These are phyloP conservation scores for Argyrosomus japonicus DNA, from an alignment of 2,113 vertebrate species.

Conservation along the genomic window DNA sequence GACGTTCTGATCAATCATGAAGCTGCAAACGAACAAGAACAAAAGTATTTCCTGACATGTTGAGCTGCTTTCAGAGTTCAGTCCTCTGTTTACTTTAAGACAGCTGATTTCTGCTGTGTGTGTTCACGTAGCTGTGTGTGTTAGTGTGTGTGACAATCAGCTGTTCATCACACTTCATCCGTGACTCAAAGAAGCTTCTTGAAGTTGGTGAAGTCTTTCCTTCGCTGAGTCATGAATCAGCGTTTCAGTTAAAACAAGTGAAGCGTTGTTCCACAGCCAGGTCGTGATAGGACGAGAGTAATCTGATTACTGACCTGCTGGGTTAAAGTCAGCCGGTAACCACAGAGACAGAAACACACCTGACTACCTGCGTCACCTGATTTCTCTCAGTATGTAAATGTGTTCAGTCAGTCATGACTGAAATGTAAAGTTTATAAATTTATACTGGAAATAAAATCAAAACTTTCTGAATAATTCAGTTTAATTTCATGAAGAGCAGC, in stretches of 20 bases:
- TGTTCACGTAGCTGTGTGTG: too few species aligned
- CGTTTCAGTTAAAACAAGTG: not conserved
- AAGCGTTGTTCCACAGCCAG: not conserved
- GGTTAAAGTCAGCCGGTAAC: not conserved
- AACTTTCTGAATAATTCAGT: not conserved
- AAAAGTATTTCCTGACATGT: too few species aligned
- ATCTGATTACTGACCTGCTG: not conserved
- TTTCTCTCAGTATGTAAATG: not conserved
- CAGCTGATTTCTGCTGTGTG: too few species aligned
- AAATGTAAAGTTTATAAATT: not conserved
- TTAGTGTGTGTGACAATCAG: too few species aligned
- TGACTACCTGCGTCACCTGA: too few species aligned
- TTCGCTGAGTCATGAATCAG: not conserved
- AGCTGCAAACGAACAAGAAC: too few species aligned
- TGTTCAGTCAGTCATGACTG: too few species aligned
- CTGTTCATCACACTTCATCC: too few species aligned
- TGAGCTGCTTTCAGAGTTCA: too few species aligned
- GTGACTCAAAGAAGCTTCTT: not conserved
- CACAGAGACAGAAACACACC: not conserved
- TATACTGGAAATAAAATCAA: not conserved
- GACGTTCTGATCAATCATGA: too few species aligned
- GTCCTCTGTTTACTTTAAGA: too few species aligned
- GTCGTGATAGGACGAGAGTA: not conserved
- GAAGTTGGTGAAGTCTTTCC: not conserved
- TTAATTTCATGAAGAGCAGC: not conserved